Conservation (phyloP, 37 sponge, comb jelly and placozoan species). For the Chondrilla cf. caribensis region DNA sequence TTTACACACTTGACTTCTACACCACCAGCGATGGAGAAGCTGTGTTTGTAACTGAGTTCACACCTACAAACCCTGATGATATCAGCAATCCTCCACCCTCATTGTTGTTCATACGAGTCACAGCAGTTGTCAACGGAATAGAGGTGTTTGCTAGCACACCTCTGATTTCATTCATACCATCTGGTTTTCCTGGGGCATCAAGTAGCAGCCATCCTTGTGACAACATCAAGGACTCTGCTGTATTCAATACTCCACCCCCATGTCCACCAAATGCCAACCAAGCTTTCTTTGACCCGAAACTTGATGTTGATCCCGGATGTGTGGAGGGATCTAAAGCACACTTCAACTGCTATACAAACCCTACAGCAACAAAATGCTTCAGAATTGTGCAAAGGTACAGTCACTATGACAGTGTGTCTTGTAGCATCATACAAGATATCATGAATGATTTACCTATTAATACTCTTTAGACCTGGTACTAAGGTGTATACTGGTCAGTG, state of each 20-base stretch:
- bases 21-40: neutral
- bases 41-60: neutral
- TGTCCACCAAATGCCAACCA: neutral
- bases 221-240: too few relatives aligned
- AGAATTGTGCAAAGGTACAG: too few relatives aligned
- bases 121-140: neutral
- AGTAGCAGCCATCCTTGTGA: neutral
- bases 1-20: too few relatives aligned
- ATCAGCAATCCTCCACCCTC: neutral
- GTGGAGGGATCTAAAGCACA: neutral
- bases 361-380: neutral
- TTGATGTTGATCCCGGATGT: conserved; percentile 12
- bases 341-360: conserved; percentile 8
- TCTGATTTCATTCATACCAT: neutral
- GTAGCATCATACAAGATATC: too few relatives aligned
- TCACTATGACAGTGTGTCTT: too few relatives aligned
- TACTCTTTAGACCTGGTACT: too few relatives aligned
- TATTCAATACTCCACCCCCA: neutral
- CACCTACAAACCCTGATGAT: neutral
- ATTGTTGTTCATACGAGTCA: neutral
- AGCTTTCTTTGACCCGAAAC: conserved; percentile 5
- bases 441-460: too few relatives aligned
- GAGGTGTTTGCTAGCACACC: conserved; percentile 4
- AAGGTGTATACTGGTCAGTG: too few relatives aligned
- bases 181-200: neutral